Base-by-base conservation (phyloP, 2,113 vertebrate genomes). In the Trochalopteron elliotii region DNA sequence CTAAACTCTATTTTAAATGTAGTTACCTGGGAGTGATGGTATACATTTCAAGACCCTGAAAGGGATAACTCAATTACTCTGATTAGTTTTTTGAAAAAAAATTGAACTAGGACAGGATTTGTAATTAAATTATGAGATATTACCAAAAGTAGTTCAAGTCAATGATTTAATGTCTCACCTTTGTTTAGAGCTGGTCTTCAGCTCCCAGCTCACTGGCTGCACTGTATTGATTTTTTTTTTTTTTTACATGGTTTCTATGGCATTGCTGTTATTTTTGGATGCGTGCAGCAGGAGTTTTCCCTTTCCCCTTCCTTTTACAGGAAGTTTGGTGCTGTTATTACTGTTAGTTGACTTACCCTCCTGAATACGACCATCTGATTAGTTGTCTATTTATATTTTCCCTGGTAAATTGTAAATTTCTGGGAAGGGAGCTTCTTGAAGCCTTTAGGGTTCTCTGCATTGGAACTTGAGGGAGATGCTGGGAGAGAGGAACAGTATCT, bases 201-300 rank as follows among this genome's bases (percentile, higher is more conserved):
- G 37, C 59, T 93, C 22, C 60, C 55, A 72, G 44, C 50, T 94
- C 83, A 87, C 64, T 89, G 53, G 8, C 50, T 79, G 57, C 9
- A 9, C 23, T 31, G 37, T 91, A 92, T 82, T 96, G 95, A 95
- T 94, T 95, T 86, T 94, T 96, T 94, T 95, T 86, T 94, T 96
- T 15, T 83, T 93, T 96, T 59, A 40, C 20, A 1, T 92, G 21
- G 40, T 94, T 97, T 96, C 92, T 76, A 7, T 87, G 85, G 68
- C 30, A 61, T 16, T 95, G 44, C 45, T 96, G 30, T 88, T 68
- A 60, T 79, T 94, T 87, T 93, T 65, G 61, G 27, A 27, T 75
- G 45, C 1, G 1, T 53, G 52, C 49, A 53, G 56, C 83, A 89
- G 75, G 52, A 80, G 9, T n/a, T 92, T 52, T 94, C 14, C 68